Base-by-base conservation (phyloP, 2,113 vertebrate genomes). In the Cavia aperea region DNA sequence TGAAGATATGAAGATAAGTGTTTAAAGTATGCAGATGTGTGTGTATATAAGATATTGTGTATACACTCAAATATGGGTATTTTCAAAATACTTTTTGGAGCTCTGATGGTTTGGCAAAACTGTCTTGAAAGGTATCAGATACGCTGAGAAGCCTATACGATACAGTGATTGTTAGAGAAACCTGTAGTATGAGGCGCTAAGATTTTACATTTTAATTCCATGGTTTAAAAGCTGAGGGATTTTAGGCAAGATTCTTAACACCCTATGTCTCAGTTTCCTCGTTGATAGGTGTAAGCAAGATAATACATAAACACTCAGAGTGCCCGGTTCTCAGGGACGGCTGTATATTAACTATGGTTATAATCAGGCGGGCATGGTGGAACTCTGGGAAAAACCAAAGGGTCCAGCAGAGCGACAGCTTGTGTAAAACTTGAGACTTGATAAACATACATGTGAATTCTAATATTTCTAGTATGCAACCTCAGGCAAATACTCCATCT, bases 31-130 rank as follows among this genome's bases (percentile, higher is more conserved):
- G 65, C 31, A 68, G 86, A 36, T 26, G 15, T 84, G 43, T 68
- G 46, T 49, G 46, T 49, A 24, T 72, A 36, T 56, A 36, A 19
- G 81, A 43, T 63, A 60, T 29, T 49, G 12, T 43, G 39, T 78
- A 36, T 84, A 81, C 18, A 29, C 36, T 31, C 31, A 11, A 66
- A 81, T 46, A 82, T 4, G 79, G 31, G 14, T 72, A 33, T 15
- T 33, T 90, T 93, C 26, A 88, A 62, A 77, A 70, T 60, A 62
- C 92, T 29, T n/a, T 82, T 46, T 86, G 70, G 33, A 46, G 54
- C 36, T 90, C 29, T 72, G 36, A 63, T 70, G 51, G 29, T 49
- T 94, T 88, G 90, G 51, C 26, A 86, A 78, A 94, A 89, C 21
- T 51, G 7, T 83, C 46, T 94, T 93, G 63, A 58, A 86, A 94